These are phyloP conservation scores for Thereva unica DNA, from an alignment of 2,888 invertebrate species.

Conservation along the genomic window DNA sequence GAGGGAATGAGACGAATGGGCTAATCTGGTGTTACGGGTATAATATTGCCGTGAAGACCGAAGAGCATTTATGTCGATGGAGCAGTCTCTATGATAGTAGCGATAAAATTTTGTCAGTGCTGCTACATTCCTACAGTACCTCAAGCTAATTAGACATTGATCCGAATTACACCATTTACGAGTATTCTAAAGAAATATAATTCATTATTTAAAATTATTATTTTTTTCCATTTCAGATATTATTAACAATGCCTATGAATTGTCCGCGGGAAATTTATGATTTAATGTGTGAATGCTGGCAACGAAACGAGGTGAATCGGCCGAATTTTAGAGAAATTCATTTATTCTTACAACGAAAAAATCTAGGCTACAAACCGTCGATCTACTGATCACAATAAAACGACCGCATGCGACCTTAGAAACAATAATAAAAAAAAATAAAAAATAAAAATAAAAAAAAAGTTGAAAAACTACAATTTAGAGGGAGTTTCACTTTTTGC, in stretches of 20 bases:
- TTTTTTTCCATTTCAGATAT: constrained; percentile 54
- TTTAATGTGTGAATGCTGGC: constrained; percentile 86
- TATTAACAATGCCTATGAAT: constrained; percentile 72
- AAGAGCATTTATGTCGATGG: too few relatives aligned
- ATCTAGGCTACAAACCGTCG: constrained; percentile 62
- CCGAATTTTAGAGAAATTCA: constrained; percentile 85
- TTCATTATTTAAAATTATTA: background rate
- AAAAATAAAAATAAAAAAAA: background rate
- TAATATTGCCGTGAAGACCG: too few relatives aligned
- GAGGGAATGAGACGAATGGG: too few relatives aligned
- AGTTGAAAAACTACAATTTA: too few relatives aligned
- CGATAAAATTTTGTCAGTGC: too few relatives aligned
- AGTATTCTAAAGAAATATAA: background rate
- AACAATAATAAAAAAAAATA: constrained; percentile 1
- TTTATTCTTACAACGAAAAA: constrained; percentile 79
- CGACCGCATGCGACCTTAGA: constrained; percentile 16
- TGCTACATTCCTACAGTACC: too few relatives aligned
- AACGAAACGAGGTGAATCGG: constrained; percentile 73
- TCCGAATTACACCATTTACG: too few relatives aligned
- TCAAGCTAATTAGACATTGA: too few relatives aligned
- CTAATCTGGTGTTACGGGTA: too few relatives aligned
- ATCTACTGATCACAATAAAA: constrained; percentile 34
- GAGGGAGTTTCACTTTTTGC: constrained; percentile 12
- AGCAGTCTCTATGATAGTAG: too few relatives aligned
- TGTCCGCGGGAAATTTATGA: constrained; percentile 86